These are phyloP conservation scores for Polyodon spathula DNA, from an alignment of 2,113 vertebrate genomes.

Conservation along the genomic window DNA sequence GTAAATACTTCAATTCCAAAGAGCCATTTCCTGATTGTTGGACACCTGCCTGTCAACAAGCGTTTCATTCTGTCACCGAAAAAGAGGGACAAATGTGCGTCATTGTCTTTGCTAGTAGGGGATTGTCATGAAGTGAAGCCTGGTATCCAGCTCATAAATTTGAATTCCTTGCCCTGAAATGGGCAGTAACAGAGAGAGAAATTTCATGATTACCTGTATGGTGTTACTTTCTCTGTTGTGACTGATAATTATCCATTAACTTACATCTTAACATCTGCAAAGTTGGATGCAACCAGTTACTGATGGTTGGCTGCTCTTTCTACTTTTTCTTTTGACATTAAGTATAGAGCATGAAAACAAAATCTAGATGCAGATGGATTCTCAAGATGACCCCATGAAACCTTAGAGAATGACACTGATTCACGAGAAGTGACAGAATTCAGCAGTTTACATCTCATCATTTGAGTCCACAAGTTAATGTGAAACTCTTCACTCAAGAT, in stretches of 20 bases:
- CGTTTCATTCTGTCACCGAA: neutral
- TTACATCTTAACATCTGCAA: too few species aligned
- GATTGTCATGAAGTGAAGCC: conserved; percentile 4
- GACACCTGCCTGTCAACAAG: too few species aligned
- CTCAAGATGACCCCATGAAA: conserved; percentile 5
- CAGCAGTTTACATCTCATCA: neutral
- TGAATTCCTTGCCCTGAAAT: conserved; percentile 13
- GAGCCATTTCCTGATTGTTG: conserved; percentile 7
- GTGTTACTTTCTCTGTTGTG: too few species aligned
- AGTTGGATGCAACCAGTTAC: too few species aligned
- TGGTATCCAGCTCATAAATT: conserved; percentile 12
- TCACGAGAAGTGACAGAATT: neutral
- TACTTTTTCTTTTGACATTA: neutral
- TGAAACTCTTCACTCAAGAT: neutral
- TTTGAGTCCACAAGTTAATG: neutral
- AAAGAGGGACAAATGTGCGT: too few species aligned
- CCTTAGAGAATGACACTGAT: neutral
- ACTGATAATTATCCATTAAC: too few species aligned
- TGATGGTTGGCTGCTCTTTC: too few species aligned
- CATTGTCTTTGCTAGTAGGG: conserved; percentile 13
- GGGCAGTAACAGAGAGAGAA: conserved; percentile 2
- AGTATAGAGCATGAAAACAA: conserved; percentile 10
- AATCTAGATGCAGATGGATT: conserved; percentile 15
- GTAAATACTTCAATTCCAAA: conserved; percentile 4
- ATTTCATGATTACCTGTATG: neutral